These are phyloP conservation scores for Monopterus albus DNA, from an alignment of 2,113 vertebrate species.

Conservation along the genomic window DNA sequence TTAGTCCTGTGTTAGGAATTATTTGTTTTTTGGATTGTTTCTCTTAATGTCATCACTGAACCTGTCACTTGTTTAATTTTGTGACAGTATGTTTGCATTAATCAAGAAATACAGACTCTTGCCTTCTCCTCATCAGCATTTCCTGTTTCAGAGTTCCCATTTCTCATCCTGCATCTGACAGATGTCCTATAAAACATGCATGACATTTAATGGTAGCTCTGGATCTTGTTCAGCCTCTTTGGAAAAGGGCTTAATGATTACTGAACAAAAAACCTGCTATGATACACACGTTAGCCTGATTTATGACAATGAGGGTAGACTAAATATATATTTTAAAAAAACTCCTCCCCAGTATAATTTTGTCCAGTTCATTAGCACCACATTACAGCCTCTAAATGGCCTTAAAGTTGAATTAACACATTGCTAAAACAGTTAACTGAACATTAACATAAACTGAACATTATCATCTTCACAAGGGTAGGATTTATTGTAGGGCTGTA, in stretches of 20 bases:
- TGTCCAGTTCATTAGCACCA: background rate
- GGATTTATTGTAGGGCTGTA: too few species aligned
- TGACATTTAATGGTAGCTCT: conserved; percentile 40
- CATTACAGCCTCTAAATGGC: background rate
- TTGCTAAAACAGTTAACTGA: too few species aligned
- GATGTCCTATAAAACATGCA: conserved; percentile 65
- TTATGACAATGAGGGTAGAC: background rate
- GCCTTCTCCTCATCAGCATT: background rate
- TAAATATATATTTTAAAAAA: too few species aligned
- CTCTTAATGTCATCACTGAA: background rate
- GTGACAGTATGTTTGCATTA: background rate
- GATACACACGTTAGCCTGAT: background rate
- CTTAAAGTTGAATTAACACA: too few species aligned
- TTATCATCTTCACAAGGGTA: too few species aligned
- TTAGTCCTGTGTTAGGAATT: background rate
- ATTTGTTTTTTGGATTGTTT: background rate
- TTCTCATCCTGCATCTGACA: conserved; percentile 40
- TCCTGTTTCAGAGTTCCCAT: background rate
- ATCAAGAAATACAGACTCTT: background rate
- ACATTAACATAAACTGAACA: too few species aligned
- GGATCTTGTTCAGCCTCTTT: conserved; percentile 50
- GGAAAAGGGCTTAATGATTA: background rate
- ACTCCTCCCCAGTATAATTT: background rate
- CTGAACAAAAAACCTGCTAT: conserved; percentile 13
- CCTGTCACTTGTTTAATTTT: too few species aligned